Percentiles rank a stretch among this genome's conserved stretches.
phyloP scores from a whole-genome alignment of 2,113 vertebrate species.

The Vidua chalybeata region DNA sequence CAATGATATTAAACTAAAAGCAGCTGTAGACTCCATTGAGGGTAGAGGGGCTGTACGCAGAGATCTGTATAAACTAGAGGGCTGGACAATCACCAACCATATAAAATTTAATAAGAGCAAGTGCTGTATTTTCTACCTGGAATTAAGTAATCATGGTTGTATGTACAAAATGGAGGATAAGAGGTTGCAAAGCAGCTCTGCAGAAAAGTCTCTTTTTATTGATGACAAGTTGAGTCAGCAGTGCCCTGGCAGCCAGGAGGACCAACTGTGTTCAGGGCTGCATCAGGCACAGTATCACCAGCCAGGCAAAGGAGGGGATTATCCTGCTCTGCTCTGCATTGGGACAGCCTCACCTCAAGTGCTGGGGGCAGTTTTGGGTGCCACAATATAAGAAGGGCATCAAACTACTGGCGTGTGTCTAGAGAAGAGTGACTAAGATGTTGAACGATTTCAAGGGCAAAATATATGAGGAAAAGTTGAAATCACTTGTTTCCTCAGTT shows the following conservation, averaged over 20 bases:
- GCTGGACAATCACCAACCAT: neutral
- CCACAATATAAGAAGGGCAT: too few relatives aligned
- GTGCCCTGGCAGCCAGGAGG: neutral
- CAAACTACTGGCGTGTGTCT: neutral
- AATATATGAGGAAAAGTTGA: neutral
- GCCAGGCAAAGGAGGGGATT: accelerated
- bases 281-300: neutral
- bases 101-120: neutral
- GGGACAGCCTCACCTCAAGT: accelerated
- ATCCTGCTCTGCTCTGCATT: accelerated
- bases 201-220: neutral
- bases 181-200: neutral
- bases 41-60: neutral
- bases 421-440: accelerated
- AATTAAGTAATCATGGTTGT: neutral
- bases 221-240: neutral
- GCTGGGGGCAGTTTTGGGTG: neutral
- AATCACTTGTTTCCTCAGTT: neutral
- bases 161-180: neutral
- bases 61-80: neutral
- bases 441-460: neutral
- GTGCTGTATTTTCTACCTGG: neutral
- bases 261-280: accelerated
- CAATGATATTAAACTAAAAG: neutral
- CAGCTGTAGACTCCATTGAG: neutral